Conservation (phyloP, 2,888 invertebrate genomes). For the Drosophila quinaria region DNA sequence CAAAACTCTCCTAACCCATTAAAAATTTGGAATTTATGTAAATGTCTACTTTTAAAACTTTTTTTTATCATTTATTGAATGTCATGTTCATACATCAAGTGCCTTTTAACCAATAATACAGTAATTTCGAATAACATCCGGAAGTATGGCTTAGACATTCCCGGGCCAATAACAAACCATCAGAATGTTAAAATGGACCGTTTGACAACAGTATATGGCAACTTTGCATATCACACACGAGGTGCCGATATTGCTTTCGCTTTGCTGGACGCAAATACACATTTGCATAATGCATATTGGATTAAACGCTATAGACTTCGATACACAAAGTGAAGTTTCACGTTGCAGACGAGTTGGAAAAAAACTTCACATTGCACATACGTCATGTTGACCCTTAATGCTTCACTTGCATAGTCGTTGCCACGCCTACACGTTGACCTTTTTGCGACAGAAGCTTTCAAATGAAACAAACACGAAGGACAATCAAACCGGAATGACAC, state of each 20-base stretch:
- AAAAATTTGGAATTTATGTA: too few species aligned
- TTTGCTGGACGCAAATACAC: slow-evolving; percentile 44
- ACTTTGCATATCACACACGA: slow-evolving; percentile 17
- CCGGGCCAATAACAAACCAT: not conserved
- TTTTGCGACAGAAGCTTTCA: slow-evolving; percentile 17
- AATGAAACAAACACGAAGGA: slow-evolving; percentile 33
- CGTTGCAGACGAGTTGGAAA: not conserved
- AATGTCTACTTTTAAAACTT: too few species aligned
- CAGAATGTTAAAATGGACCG: not conserved
- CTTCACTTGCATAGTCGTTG: slow-evolving; percentile 31
- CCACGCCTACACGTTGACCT: slow-evolving; percentile 51
- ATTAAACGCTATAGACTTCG: slow-evolving; percentile 9
- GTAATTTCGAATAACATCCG: not conserved
- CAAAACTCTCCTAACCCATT: too few species aligned
- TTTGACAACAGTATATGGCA: not conserved
- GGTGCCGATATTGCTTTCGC: slow-evolving; percentile 14
- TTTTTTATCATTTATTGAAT: too few species aligned
- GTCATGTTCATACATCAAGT: too few species aligned
- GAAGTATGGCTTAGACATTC: not conserved
- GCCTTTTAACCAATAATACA: too few species aligned
- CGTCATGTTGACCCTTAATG: slow-evolving; percentile 53
- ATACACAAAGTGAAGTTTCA: not conserved
- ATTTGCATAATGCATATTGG: slow-evolving; percentile 46
- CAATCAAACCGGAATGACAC: slow-evolving; percentile 39
- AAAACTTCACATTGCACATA: slow-evolving; percentile 42